A percentile compares a stretch with the other conserved stretches of the same genome.
phyloP scores from a whole-genome alignment of 2,113 vertebrate species.

The Planiliza haematocheilus region DNA sequence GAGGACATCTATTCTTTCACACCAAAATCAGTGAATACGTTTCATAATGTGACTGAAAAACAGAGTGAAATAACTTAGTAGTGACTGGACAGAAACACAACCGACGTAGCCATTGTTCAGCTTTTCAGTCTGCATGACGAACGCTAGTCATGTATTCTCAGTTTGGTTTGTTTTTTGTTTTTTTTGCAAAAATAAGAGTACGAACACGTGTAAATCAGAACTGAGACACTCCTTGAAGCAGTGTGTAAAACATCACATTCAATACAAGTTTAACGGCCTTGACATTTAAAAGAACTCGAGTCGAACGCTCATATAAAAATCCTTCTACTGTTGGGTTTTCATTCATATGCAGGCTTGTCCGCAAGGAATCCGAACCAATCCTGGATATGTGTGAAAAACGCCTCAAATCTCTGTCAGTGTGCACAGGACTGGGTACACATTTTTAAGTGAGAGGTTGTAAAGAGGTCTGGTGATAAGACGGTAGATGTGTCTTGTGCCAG shows the following conservation, averaged over 20 bases:
- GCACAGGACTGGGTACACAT: constrained; percentile 4
- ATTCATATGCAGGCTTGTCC: constrained; percentile 3
- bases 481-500: constrained; percentile 13
- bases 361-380: not conserved
- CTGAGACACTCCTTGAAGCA: constrained; percentile 30
- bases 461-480: constrained; percentile 22
- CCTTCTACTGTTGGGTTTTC: constrained; percentile 26
- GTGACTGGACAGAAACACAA: not conserved
- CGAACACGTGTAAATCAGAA: constrained; percentile 12
- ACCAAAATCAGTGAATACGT: not conserved
- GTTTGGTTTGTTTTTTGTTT: not conserved
- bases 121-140: not conserved
- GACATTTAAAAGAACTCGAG: constrained; percentile 64
- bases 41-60: too few species aligned
- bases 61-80: not conserved
- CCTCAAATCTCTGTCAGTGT: not conserved
- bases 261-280: constrained; percentile 54
- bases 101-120: not conserved
- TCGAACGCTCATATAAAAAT: constrained; percentile 33
- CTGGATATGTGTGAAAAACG: not conserved
- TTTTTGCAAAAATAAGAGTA: constrained; percentile 27
- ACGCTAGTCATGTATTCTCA: constrained; percentile 12
- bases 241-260: constrained; percentile 52
- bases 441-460: constrained; percentile 21
- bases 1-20: too few species aligned